These are phyloP conservation scores for Trachurus trachurus DNA, from an alignment of 2,797 vertebrate species.

Conservation along the genomic window DNA sequence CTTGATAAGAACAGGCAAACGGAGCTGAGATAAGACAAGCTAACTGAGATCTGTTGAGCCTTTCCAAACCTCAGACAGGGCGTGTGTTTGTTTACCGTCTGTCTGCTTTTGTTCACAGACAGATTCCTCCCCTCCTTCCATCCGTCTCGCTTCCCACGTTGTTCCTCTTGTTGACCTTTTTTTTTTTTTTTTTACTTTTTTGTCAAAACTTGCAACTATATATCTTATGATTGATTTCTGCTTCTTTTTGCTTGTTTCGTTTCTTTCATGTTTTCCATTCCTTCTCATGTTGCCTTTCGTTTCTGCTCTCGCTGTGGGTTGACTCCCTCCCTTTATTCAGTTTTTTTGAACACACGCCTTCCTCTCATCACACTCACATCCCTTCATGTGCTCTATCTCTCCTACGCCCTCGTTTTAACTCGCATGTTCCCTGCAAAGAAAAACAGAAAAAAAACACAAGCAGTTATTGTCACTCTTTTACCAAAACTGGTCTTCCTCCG, in stretches of 20 bases:
- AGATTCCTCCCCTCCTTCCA: conserved; percentile 43
- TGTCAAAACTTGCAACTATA: conserved; percentile 16
- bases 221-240: conserved; percentile 19
- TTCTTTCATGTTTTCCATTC: conserved; percentile 31
- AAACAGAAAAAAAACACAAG: conserved; percentile 42
- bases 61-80: conserved; percentile 69
- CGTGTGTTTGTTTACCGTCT: conserved; percentile 73
- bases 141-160: conserved; percentile 18
- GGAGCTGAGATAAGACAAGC: conserved; percentile 61
- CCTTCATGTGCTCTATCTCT: conserved; percentile 18
- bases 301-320: conserved; percentile 21
- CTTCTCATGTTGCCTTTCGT: conserved; percentile 10
- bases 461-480: conserved; percentile 39
- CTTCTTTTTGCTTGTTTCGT: conserved; percentile 4
- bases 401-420: conserved; percentile 39
- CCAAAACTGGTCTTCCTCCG: conserved; percentile 22
- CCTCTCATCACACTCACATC: conserved; percentile 5
- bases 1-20: conserved; percentile 58
- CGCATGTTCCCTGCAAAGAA: conserved; percentile 31
- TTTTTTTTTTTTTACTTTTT: no score
- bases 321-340: conserved; percentile 18
- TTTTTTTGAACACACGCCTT: conserved; percentile 28
- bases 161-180: conserved; percentile 39
- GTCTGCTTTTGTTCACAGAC: conserved; percentile 64
- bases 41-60: conserved; percentile 62